These are phyloP conservation scores for Mongoloraphidia duomilia DNA, from an alignment of 2,888 invertebrate species.

Conservation along the genomic window DNA sequence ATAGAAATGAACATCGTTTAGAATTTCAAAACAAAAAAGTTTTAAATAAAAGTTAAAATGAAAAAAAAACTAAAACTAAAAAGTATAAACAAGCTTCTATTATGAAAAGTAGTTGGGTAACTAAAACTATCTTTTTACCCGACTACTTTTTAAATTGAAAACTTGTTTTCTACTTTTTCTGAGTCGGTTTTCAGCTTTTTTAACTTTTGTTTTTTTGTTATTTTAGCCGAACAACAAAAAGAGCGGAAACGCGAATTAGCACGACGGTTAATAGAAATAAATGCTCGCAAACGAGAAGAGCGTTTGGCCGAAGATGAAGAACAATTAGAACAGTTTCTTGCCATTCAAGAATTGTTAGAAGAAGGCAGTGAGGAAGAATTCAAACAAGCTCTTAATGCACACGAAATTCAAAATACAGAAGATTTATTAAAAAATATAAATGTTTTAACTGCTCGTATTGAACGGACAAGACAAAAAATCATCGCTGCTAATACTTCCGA, in stretches of 20 bases:
- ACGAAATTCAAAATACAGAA: constrained; percentile 57
- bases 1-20: too few relatives aligned
- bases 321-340: constrained; percentile 58
- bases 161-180: too few relatives aligned
- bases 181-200: too few relatives aligned
- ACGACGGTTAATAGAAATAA: constrained; percentile 71
- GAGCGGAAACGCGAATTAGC: constrained; percentile 79
- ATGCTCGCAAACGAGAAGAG: constrained; percentile 77
- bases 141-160: too few relatives aligned
- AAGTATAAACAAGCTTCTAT: too few relatives aligned
- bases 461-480: constrained; percentile 63
- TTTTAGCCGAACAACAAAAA: constrained; percentile 61
- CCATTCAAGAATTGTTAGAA: constrained; percentile 62
- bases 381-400: constrained; percentile 56
- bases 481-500: constrained; percentile 51
- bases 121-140: too few relatives aligned
- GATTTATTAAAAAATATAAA: constrained; percentile 67
- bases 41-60: too few relatives aligned
- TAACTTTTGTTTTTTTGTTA: neutral
- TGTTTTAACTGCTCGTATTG: constrained; percentile 54
- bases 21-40: too few relatives aligned
- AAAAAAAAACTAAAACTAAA: too few relatives aligned
- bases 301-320: constrained; percentile 80
- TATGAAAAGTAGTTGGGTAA: too few relatives aligned
- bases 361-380: constrained; percentile 61